These are phyloP conservation scores for Neoseiulus cucumeris DNA, from an alignment of 1,140 invertebrate species.

Conservation along the genomic window DNA sequence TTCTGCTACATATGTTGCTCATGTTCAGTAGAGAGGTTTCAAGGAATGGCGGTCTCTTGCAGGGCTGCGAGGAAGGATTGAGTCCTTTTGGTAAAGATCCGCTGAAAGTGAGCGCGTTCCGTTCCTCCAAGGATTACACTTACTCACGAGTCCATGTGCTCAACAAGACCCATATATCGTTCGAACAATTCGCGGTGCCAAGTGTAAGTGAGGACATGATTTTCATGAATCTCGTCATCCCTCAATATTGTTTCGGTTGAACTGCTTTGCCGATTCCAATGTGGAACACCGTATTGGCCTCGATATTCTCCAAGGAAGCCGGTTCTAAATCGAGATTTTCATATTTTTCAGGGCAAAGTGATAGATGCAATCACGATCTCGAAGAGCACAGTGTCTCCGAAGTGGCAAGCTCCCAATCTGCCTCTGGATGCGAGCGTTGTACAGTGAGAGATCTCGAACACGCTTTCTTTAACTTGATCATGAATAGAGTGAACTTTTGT, in stretches of 20 bases:
- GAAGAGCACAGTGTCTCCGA: background rate
- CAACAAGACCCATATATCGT: constrained; percentile 64
- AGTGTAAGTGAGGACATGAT: constrained; percentile 22
- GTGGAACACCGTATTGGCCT: background rate
- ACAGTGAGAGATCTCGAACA: no score
- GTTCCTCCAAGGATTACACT: constrained; percentile 63
- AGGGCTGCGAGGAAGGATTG: constrained; percentile 39
- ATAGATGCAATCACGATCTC: background rate
- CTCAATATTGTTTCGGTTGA: background rate
- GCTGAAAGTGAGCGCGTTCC: constrained; percentile 61
- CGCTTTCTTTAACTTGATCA: no score
- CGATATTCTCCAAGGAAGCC: background rate
- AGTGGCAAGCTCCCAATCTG: background rate
- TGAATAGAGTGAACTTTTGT: no score
- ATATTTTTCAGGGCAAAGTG: background rate
- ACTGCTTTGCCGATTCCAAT: background rate
- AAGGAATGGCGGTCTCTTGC: constrained; percentile 7
- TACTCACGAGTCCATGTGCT: constrained; percentile 59
- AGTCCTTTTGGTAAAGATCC: constrained; percentile 32
- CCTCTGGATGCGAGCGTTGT: background rate
- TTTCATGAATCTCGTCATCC: background rate
- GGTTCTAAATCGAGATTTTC: background rate
- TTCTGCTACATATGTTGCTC: background rate
- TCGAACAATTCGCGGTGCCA: constrained; percentile 72
- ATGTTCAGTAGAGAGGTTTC: no score